Conservation (phyloP, 2,888 invertebrate species). For the Gastracanthus pulcherrimus region DNA sequence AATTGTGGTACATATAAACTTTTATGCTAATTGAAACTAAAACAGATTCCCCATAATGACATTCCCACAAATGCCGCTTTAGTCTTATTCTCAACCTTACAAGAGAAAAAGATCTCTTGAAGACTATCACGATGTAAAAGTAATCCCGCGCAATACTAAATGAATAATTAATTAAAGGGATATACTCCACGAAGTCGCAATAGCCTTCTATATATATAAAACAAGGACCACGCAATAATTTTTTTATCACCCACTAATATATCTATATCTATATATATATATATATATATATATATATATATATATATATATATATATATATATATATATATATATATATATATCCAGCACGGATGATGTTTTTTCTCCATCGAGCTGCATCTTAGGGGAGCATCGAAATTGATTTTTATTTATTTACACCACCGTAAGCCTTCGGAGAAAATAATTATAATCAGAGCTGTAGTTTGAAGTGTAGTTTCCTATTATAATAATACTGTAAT, state of each 20-base stretch:
- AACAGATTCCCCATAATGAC: neutral
- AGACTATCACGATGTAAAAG: neutral
- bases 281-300: neutral
- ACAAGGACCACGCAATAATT: neutral
- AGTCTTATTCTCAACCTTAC: neutral
- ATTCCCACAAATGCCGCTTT: neutral
- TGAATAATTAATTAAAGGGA: neutral
- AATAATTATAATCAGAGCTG: neutral
- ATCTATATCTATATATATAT: neutral
- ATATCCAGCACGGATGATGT: neutral
- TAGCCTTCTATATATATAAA: neutral
- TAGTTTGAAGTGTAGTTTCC: neutral
- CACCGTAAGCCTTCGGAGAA: neutral
- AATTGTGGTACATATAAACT: too few relatives aligned
- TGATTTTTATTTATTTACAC: neutral
- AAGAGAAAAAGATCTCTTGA: neutral
- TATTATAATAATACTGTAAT: too few relatives aligned
- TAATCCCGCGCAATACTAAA: neutral
- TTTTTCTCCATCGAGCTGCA: neutral
- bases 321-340: neutral
- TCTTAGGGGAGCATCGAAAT: neutral
- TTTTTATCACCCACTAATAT: neutral
- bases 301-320: neutral
- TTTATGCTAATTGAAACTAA: too few relatives aligned
- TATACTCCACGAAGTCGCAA: neutral